A percentile compares a stretch with the other conserved stretches of the same genome.
These are phyloP conservation scores for Dasysyrphus albostriatus DNA, from an alignment of 2,888 invertebrate genomes.

Conservation along the genomic window DNA sequence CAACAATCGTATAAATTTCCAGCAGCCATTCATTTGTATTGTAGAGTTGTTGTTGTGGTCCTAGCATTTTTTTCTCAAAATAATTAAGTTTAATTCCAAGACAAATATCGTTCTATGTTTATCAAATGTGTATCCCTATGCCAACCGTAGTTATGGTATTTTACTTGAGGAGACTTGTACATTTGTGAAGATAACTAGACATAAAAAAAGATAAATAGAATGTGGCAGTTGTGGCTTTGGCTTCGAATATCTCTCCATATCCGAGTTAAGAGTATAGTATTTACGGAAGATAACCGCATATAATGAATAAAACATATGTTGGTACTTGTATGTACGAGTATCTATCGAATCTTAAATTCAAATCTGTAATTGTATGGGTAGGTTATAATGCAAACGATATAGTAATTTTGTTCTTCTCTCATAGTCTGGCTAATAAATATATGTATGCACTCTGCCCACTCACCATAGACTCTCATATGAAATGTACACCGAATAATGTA, in stretches of 20 bases:
- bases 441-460: not conserved
- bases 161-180: not conserved
- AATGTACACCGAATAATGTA: not conserved
- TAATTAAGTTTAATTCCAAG: conserved; percentile 21
- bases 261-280: conserved; percentile 10
- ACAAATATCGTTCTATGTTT: not conserved
- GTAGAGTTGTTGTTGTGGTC: not conserved
- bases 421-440: no score
- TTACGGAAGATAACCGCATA: conserved; percentile 28
- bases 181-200: conserved; percentile 15
- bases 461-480: no score
- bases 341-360: conserved; percentile 26
- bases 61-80: conserved; percentile 5
- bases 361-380: conserved; percentile 1
- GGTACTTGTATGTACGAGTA: no score
- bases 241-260: conserved; percentile 10
- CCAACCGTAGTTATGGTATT: not conserved
- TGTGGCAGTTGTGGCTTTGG: conserved; percentile 3
- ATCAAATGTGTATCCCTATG: not conserved
- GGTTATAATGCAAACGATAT: conserved; percentile 2
- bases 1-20: not conserved
- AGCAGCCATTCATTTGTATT: not conserved
- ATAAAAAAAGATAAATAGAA: conserved; percentile 13
- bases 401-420: not conserved
- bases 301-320: conserved; percentile 24